Conservation (phyloP, 2,888 invertebrate species). For the Hypsopygia costalis region DNA sequence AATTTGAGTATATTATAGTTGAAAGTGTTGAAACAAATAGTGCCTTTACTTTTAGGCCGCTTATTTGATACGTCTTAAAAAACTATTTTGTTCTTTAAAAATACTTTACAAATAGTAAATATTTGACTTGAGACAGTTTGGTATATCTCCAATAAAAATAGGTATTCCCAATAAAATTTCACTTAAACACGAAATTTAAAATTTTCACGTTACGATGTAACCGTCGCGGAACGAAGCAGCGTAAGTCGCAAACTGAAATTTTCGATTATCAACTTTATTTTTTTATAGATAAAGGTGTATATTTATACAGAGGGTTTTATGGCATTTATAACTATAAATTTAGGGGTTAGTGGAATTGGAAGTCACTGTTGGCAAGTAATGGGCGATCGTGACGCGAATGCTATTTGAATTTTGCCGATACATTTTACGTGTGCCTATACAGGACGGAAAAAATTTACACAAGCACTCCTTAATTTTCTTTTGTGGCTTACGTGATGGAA, state of each 20-base stretch:
- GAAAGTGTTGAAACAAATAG: no score
- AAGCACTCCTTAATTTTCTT: constrained; percentile 57
- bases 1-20: no score
- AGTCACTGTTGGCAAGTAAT: constrained; percentile 79
- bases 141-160: constrained; percentile 58
- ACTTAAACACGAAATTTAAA: constrained; percentile 77
- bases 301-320: constrained; percentile 26
- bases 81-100: no score
- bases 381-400: constrained; percentile 72
- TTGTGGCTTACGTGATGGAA: constrained; percentile 54
- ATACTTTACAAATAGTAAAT: constrained; percentile 13
- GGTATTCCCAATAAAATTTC: constrained; percentile 72
- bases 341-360: constrained; percentile 64
- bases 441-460: constrained; percentile 50
- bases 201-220: constrained; percentile 67
- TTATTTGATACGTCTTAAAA: no score
- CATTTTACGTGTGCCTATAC: constrained; percentile 31
- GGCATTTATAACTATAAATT: constrained; percentile 26
- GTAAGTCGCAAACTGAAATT: constrained; percentile 13
- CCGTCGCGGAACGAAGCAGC: constrained; percentile 20
- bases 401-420: constrained; percentile 62
- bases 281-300: constrained; percentile 15
- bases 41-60: no score
- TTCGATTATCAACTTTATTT: constrained; percentile 22
- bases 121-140: constrained; percentile 34